Evolutionary conservation across 2,888 invertebrate genomes (phyloP).

Genomic region (Dexiosoma caninum): DNA sequence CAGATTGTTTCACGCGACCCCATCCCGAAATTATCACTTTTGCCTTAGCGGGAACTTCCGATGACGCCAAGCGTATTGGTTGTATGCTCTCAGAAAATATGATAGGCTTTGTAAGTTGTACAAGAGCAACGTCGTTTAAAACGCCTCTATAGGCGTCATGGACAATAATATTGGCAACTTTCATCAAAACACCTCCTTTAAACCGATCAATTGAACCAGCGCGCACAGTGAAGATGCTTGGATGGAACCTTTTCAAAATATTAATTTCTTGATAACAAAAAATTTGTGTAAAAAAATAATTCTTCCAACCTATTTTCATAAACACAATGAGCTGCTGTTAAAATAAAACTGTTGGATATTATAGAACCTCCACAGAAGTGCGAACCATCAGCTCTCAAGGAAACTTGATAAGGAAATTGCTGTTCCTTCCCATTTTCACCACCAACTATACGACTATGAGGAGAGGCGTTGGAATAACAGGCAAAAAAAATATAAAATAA

Average conservation of each 20-base stretch:
- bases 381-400: slow-evolving; percentile 67
- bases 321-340: slow-evolving; percentile 75
- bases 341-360: slow-evolving; percentile 67
- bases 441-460: slow-evolving; percentile 68
- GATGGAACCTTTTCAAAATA: slow-evolving; percentile 29
- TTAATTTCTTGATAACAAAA: neutral
- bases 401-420: slow-evolving; percentile 77
- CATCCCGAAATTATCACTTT: slow-evolving; percentile 71
- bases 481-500: neutral
- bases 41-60: slow-evolving; percentile 65
- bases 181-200: slow-evolving; percentile 68
- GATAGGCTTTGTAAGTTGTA: slow-evolving; percentile 67
- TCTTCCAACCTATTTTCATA: no score
- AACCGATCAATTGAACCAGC: slow-evolving; percentile 67
- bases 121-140: slow-evolving; percentile 71
- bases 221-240: slow-evolving; percentile 44
- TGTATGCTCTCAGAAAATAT: slow-evolving; percentile 67
- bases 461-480: neutral
- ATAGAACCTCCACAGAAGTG: slow-evolving; percentile 74
- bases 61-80: slow-evolving; percentile 68
- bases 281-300: no score
- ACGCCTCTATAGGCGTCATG: slow-evolving; percentile 70
- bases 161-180: slow-evolving; percentile 67
- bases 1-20: slow-evolving; percentile 67
- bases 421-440: slow-evolving; percentile 72